A percentile compares a stretch with the other conserved stretches of the same genome.
phyloP scores from a whole-genome alignment of 2,888 invertebrate species.

The Scaptomyza caliginosa region DNA sequence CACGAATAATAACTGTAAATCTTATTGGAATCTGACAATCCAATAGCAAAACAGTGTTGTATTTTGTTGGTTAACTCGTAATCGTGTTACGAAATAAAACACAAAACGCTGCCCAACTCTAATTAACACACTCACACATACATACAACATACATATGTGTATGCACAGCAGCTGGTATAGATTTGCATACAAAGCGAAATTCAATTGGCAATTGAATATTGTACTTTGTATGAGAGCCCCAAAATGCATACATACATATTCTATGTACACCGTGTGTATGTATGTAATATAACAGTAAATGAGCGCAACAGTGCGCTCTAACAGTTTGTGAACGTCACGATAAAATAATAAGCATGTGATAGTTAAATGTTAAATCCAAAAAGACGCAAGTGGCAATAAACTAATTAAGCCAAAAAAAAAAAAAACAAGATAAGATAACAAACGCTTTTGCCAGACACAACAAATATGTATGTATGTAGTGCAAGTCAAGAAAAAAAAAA shows the following conservation, averaged over 20 bases:
- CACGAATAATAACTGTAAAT: neutral
- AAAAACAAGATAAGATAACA: conserved; percentile 38
- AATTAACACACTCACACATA: neutral
- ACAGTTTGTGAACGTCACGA: conserved; percentile 30
- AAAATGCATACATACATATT: neutral
- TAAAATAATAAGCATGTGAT: conserved; percentile 21
- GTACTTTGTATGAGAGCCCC: conserved; percentile 24
- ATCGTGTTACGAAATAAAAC: neutral
- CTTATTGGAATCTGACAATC: neutral
- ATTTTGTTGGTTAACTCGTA: neutral
- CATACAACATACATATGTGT: conserved; percentile 2
- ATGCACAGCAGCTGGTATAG: conserved; percentile 4
- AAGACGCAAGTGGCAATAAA: conserved; percentile 41
- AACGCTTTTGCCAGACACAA: neutral
- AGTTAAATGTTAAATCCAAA: conserved; percentile 37
- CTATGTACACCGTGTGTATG: neutral
- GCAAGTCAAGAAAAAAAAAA: conserved; percentile 21
- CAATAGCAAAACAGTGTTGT: neutral
- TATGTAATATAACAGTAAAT: conserved; percentile 12
- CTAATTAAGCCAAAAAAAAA: conserved; percentile 30
- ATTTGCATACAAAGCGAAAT: conserved; percentile 34
- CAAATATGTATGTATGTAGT: neutral
- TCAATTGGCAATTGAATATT: conserved; percentile 49
- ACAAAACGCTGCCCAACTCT: neutral
- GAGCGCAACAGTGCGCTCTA: conserved; percentile 27